A percentile compares a stretch with the other conserved stretches of the same genome.
Conservation (phyloP, 2,113 vertebrate species). For the Syrrhaptes paradoxus region DNA sequence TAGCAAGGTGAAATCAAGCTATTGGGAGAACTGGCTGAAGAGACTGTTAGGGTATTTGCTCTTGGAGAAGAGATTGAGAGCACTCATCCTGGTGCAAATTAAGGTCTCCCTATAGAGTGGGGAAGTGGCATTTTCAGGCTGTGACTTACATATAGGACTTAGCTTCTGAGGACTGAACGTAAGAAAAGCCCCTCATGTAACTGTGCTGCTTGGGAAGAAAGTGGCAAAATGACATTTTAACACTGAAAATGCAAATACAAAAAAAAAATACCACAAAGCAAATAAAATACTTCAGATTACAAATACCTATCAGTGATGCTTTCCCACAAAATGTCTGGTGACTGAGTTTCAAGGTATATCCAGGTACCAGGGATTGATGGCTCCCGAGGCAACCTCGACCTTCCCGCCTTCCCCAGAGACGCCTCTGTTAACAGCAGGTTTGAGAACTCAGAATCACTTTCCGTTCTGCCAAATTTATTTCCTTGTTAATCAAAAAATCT, state of each 20-base stretch:
- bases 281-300: neutral
- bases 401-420: neutral
- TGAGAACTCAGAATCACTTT: neutral
- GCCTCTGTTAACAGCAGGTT: neutral
- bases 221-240: neutral
- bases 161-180: neutral
- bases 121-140: neutral
- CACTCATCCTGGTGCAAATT: neutral
- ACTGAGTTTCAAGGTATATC: neutral
- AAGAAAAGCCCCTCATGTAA: neutral
- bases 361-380: neutral
- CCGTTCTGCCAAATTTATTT: neutral
- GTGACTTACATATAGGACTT: neutral
- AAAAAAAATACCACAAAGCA: neutral
- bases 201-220: neutral
- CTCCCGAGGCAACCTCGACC: neutral
- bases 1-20: neutral
- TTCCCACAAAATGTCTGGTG: neutral
- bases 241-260: neutral
- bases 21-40: neutral
- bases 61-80: neutral
- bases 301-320: neutral
- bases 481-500: conserved; percentile 28
- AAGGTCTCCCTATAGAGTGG: neutral
- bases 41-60: neutral